phyloP scores from a whole-genome alignment of 2,888 invertebrate genomes.

The Thereva unica region DNA sequence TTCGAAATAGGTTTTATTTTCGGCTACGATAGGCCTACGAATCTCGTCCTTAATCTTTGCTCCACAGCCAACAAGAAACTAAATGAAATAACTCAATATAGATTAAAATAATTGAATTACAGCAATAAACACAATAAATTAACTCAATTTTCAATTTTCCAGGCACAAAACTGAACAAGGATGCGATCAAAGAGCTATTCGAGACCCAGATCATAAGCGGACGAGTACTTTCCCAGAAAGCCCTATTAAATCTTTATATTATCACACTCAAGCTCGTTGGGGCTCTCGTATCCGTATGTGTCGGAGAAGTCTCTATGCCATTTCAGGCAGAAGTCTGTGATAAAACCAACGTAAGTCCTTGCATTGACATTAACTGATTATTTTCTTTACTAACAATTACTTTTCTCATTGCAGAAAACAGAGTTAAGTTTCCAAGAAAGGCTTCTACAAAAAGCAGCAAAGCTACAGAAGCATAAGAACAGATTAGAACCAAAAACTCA shows the following conservation, averaged over 20 bases:
- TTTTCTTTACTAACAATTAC: constrained; percentile 7
- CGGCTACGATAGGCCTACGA: too few species aligned
- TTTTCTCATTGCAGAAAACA: constrained; percentile 32
- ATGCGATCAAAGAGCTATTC: constrained; percentile 38
- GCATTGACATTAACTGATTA: not conserved
- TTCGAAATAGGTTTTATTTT: too few species aligned
- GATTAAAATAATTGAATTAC: too few species aligned
- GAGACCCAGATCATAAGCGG: constrained; percentile 39
- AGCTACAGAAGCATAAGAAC: constrained; percentile 35
- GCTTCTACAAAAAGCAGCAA: constrained; percentile 30
- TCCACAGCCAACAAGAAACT: too few species aligned
- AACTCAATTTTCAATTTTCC: constrained; percentile 9
- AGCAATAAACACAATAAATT: too few species aligned
- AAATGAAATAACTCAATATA: not conserved
- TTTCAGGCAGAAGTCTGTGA: constrained; percentile 34
- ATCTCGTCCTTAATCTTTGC: too few species aligned
- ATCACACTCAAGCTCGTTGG: constrained; percentile 32
- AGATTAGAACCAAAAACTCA: constrained; percentile 20
- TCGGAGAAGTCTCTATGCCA: not conserved
- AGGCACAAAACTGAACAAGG: constrained; percentile 41
- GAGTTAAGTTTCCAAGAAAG: constrained; percentile 36
- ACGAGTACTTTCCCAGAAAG: constrained; percentile 38
- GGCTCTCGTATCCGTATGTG: constrained; percentile 7
- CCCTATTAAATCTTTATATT: constrained; percentile 29
- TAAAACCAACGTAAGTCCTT: constrained; percentile 37